Evolutionary conservation across 2,797 vertebrate species (phyloP).

Genomic region (Anas acuta): DNA sequence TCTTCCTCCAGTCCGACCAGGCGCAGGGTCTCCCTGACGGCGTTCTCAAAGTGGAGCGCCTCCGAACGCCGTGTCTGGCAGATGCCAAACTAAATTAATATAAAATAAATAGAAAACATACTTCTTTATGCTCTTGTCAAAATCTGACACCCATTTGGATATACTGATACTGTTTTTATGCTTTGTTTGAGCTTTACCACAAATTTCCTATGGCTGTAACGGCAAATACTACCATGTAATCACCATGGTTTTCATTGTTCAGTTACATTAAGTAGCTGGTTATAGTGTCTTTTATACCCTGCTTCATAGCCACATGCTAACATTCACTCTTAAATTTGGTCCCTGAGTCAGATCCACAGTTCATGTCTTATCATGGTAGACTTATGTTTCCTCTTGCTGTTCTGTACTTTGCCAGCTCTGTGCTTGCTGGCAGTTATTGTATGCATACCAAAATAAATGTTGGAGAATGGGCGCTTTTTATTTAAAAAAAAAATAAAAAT

Average conservation of each 20-base stretch:
- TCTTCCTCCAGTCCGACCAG: too few species aligned
- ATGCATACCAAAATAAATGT: not conserved
- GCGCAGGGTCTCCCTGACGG: too few species aligned
- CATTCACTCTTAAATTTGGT: conserved; percentile 23
- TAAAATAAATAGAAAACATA: not conserved
- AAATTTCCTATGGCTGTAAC: conserved; percentile 66
- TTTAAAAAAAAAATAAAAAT: too few species aligned
- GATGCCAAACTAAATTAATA: too few species aligned
- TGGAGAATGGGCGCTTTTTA: not conserved
- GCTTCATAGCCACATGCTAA: conserved; percentile 34
- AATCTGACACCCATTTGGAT: not conserved
- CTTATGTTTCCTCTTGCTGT: not conserved
- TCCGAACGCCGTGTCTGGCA: too few species aligned
- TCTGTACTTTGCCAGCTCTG: not conserved
- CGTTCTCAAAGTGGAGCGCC: too few species aligned
- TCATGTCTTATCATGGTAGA: not conserved
- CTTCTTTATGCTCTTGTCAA: conserved; percentile 5
- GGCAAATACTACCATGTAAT: conserved; percentile 46
- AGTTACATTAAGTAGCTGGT: conserved; percentile 34
- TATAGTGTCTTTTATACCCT: not conserved
- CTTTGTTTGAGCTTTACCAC: conserved; percentile 51
- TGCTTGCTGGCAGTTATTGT: not conserved
- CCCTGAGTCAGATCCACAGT: conserved; percentile 44
- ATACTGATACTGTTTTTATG: conserved; percentile 7
- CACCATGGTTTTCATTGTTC: conserved; percentile 49